Conservation (phyloP, 2,888 invertebrate genomes). For the Cerceris ruficornis region DNA sequence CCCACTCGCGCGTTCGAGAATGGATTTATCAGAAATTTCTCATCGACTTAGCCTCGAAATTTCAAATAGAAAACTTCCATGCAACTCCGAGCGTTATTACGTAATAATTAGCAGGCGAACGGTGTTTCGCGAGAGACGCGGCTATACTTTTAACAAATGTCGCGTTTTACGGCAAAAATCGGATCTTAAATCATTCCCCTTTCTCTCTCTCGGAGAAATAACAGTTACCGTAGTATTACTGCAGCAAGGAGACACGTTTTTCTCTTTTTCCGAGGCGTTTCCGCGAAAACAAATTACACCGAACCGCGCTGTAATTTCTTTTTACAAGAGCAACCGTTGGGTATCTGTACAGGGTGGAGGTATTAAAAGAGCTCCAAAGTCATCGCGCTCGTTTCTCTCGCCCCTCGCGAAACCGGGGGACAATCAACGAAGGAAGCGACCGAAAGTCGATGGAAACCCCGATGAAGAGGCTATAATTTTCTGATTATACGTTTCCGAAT, state of each 20-base stretch:
- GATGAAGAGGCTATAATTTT: slow-evolving; percentile 55
- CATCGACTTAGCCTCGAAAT: no score
- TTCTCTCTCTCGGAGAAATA: slow-evolving; percentile 25
- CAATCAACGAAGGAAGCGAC: slow-evolving; percentile 40
- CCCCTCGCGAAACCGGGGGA: slow-evolving; percentile 28
- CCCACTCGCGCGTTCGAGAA: no score
- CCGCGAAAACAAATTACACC: slow-evolving; percentile 68
- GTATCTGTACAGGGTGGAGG: slow-evolving; percentile 24
- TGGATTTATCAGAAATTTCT: no score
- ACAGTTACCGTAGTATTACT: slow-evolving; percentile 26
- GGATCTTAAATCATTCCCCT: slow-evolving; percentile 37
- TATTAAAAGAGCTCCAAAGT: slow-evolving; percentile 43
- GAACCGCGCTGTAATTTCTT: slow-evolving; percentile 60
- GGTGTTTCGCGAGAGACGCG: neutral
- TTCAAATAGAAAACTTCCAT: no score
- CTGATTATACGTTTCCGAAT: slow-evolving; percentile 59
- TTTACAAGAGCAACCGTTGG: slow-evolving; percentile 43
- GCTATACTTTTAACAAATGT: neutral
- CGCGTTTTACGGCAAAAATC: neutral
- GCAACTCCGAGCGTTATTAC: neutral
- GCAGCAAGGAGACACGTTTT: slow-evolving; percentile 1
- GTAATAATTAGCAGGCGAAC: neutral
- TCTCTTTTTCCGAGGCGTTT: slow-evolving; percentile 34
- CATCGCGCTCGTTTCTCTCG: slow-evolving; percentile 32
- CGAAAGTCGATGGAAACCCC: slow-evolving; percentile 33